Percentiles rank a stretch among this genome's conserved stretches.
Conservation (phyloP, 2,797 vertebrate genomes). For the Cetoscarus ocellatus region DNA sequence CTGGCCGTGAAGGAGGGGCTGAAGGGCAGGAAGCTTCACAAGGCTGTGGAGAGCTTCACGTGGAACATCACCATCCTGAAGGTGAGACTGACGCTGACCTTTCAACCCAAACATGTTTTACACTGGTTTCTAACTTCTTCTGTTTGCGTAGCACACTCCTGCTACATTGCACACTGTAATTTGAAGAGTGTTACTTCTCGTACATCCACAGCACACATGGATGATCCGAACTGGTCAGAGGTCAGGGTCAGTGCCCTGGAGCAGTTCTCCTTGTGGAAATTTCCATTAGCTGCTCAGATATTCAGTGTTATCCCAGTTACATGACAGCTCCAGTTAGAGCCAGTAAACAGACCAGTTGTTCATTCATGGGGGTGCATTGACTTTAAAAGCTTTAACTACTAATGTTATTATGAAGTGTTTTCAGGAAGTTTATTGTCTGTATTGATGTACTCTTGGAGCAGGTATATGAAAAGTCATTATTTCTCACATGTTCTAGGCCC, state of each 20-base stretch:
- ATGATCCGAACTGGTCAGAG: slow-evolving; percentile 1
- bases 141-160: background rate
- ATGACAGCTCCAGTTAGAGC: background rate
- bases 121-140: background rate
- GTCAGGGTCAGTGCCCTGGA: background rate
- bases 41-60: slow-evolving; percentile 96
- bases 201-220: background rate
- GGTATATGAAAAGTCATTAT: too few relatives aligned
- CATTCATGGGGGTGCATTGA: background rate
- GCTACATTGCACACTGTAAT: background rate
- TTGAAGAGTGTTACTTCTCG: slow-evolving; percentile 4
- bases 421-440: background rate
- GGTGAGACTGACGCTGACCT: slow-evolving; percentile 76
- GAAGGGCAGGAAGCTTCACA: slow-evolving; percentile 95
- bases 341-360: background rate
- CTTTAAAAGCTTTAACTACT: background rate
- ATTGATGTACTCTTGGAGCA: too few relatives aligned
- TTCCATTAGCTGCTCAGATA: background rate
- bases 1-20: slow-evolving; percentile 94
- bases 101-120: background rate
- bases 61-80: slow-evolving; percentile 99
- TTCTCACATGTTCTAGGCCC: too few relatives aligned
- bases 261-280: background rate
- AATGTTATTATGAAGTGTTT: background rate
- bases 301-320: background rate